Base-by-base conservation (phyloP, 2,888 invertebrate species). In the Fragum whitleyi region DNA sequence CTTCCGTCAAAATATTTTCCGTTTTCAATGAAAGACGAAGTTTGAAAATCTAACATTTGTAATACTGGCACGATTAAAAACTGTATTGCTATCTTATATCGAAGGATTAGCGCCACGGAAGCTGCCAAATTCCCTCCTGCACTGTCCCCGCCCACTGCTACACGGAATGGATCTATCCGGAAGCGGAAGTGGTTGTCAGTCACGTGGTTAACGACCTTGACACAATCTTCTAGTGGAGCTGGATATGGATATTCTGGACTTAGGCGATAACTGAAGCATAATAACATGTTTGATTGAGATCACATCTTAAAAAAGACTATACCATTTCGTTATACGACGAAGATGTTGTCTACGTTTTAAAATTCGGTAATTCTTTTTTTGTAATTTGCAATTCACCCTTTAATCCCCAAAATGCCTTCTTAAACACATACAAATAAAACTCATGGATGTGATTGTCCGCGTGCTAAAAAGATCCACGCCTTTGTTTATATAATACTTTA, bases 31-130 rank as follows among this genome's bases (percentile, higher is more conserved):
- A 83, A 83, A 47, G 86, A 84, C 11, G 84, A 81, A 1, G 85
- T 87, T 65, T 81, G 85, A 59, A 85, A 89, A 36, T 88, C 84
- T n/a, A 80, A 74, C 51, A 90, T 84, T 74, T 93, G 93, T 39
- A 92, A 89, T 23, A 91, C 90, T 16, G 94, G 94, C 74, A 93
- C 94, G 65, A 94, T 88, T 26, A 94, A 81, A 39, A 94, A 86
- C 86, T 94, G 93, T 76, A 91, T 81, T 1, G 88, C 86, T 9
- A 88, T 71, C 57, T 85, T 85, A 16, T 87, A 77, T 51, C 84
- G 81, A 5, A 87, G 74, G 14, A 70, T 73, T 1, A 88, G 69
- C 0, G 90, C 77, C 16, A 90, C 83, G 3, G 88, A 83, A 5
- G 89, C 88, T 1, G 90, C 90, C 79, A 89, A 81, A 76, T 88